Evolutionary conservation across 2,797 vertebrate genomes (phyloP).

Genomic region (Enteromius thamalakanensis): DNA sequence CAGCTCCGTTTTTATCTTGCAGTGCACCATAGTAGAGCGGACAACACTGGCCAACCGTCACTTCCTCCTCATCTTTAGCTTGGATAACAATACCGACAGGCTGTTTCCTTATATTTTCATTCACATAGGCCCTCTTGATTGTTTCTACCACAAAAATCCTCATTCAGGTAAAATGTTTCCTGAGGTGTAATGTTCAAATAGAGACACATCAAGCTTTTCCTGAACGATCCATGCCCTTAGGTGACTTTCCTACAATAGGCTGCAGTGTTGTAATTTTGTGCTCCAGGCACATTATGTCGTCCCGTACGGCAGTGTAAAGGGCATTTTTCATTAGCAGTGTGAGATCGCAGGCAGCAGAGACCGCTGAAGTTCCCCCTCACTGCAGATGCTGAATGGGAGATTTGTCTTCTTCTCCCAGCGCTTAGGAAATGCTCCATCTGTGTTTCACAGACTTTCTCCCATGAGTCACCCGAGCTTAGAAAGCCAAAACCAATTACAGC

Average conservation of each 20-base stretch:
- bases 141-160: conserved; percentile 21
- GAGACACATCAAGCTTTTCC: conserved; percentile 13
- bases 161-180: neutral
- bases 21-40: conserved; percentile 74
- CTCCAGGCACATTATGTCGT: conserved; percentile 18
- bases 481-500: conserved; percentile 86
- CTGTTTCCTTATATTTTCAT: neutral
- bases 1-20: conserved; percentile 81
- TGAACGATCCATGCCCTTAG: conserved; percentile 15
- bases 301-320: conserved; percentile 3
- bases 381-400: conserved; percentile 70
- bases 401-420: conserved; percentile 69
- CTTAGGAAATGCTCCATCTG: conserved; percentile 82
- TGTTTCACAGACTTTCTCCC: conserved; percentile 80
- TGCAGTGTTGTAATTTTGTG: conserved; percentile 28
- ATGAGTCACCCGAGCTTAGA: conserved; percentile 80
- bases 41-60: conserved; percentile 63
- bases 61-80: conserved; percentile 13
- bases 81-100: conserved; percentile 1
- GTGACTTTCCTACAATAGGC: conserved; percentile 29
- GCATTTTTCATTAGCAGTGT: conserved; percentile 45
- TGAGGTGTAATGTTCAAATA: neutral
- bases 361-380: conserved; percentile 62
- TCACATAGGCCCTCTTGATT: neutral
- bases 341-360: conserved; percentile 50